A percentile compares a stretch with the other conserved stretches of the same genome.
Evolutionary conservation across 2,888 invertebrate genomes (phyloP).

Genomic region (Oegoconia quadripuncta): DNA sequence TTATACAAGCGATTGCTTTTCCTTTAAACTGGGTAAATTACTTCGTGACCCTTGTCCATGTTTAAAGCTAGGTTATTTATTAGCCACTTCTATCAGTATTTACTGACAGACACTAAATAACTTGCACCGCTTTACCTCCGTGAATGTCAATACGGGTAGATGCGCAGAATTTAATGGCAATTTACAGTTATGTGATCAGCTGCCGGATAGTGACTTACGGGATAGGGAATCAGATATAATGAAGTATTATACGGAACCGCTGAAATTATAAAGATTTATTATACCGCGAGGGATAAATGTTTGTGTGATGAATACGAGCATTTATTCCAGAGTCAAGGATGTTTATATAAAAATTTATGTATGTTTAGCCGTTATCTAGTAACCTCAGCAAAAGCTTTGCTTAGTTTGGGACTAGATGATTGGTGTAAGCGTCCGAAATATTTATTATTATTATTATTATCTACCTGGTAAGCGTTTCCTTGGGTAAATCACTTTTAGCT

Average conservation of each 20-base stretch:
- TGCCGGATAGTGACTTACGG: conserved; percentile 1
- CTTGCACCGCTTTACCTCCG: conserved; percentile 16
- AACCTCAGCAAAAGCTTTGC: too few relatives aligned
- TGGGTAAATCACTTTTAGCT: too few relatives aligned
- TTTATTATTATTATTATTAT: too few relatives aligned
- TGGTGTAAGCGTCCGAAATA: too few relatives aligned
- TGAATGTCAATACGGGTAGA: conserved; percentile 20
- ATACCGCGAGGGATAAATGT: too few relatives aligned
- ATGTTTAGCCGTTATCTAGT: too few relatives aligned
- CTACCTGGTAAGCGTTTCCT: too few relatives aligned
- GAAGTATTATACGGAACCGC: background rate
- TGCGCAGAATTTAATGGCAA: conserved; percentile 18
- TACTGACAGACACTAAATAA: conserved; percentile 25
- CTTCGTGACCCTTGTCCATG: conserved; percentile 14
- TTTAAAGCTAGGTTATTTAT: conserved; percentile 18
- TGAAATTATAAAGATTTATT: background rate
- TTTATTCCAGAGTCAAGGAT: too few relatives aligned
- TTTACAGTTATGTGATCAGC: conserved; percentile 23
- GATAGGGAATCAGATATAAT: background rate
- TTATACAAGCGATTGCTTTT: conserved; percentile 14
- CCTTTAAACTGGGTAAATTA: conserved; percentile 15
- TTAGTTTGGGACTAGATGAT: too few relatives aligned
- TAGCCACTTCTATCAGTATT: conserved; percentile 22
- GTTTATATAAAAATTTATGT: too few relatives aligned
- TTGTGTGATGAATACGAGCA: too few relatives aligned